Percentiles rank a stretch among this genome's conserved stretches.
These are phyloP conservation scores for Aselliscus stoliczkanus DNA, from an alignment of 2,797 vertebrate species.

Conservation along the genomic window DNA sequence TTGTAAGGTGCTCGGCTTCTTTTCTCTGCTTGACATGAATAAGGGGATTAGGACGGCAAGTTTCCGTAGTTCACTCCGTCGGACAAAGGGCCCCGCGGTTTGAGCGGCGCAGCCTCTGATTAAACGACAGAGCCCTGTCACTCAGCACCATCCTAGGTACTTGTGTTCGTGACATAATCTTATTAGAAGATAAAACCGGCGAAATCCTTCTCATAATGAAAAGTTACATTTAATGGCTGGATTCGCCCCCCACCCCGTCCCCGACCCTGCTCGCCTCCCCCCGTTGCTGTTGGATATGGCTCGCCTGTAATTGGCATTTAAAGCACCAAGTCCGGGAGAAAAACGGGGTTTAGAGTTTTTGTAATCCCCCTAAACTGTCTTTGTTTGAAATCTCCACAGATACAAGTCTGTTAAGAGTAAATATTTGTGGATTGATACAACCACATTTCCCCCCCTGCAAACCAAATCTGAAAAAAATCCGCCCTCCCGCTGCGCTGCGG, in stretches of 20 bases:
- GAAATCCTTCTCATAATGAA: conserved; percentile 88
- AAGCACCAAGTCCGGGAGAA: conserved; percentile 71
- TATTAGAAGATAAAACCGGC: conserved; percentile 93
- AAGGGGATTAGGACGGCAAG: conserved; percentile 98
- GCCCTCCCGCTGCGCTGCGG: background rate
- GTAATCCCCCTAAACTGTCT: conserved; percentile 79
- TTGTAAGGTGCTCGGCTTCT: conserved; percentile 90
- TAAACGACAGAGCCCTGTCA: conserved; percentile 98
- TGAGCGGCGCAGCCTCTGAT: conserved; percentile 96
- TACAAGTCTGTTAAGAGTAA: conserved; percentile 80
- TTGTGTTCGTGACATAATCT: conserved; percentile 94
- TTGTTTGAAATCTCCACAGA: conserved; percentile 79
- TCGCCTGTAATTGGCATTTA: conserved; percentile 69
- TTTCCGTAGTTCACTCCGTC: conserved; percentile 95
- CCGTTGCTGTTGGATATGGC: conserved; percentile 76
- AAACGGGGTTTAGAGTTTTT: conserved; percentile 77
- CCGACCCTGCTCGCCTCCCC: conserved; percentile 75
- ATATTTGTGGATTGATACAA: conserved; percentile 77
- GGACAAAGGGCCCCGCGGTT: conserved; percentile 93
- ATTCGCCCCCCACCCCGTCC: conserved; percentile 74
- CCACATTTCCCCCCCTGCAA: conserved; percentile 64
- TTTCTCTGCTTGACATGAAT: conserved; percentile 97
- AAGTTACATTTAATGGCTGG: conserved; percentile 88
- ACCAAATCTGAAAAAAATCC: conserved; percentile 47
- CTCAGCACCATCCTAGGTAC: conserved; percentile 90